Evolutionary conservation across 2,888 invertebrate species (phyloP).

Genomic region (Serripes groenlandicus): DNA sequence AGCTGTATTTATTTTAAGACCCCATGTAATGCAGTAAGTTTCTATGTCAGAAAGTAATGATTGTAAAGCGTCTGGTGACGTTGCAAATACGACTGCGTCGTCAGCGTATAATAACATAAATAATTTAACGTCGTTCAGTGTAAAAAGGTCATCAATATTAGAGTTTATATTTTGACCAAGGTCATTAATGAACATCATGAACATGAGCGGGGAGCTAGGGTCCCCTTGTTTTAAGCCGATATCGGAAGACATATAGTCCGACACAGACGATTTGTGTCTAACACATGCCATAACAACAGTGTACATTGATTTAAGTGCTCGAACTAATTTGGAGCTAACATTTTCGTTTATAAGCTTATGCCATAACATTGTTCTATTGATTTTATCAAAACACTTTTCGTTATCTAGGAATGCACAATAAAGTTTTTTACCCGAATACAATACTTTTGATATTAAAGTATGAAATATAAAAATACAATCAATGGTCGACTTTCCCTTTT

Average conservation of each 20-base stretch:
- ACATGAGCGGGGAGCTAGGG: slow-evolving; percentile 3
- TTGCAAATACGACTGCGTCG: slow-evolving; percentile 12
- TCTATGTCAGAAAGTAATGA: slow-evolving; percentile 10
- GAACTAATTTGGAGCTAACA: slow-evolving; percentile 7
- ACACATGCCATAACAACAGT: not conserved
- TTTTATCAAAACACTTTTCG: slow-evolving; percentile 14
- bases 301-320: slow-evolving; percentile 18
- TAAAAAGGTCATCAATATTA: slow-evolving; percentile 13
- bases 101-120: slow-evolving; percentile 18
- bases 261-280: not conserved
- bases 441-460: not conserved
- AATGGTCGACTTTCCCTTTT: not conserved
- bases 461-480: slow-evolving; percentile 16
- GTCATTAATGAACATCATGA: slow-evolving; percentile 19
- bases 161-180: slow-evolving; percentile 6
- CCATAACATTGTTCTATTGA: not conserved
- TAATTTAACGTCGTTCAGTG: slow-evolving; percentile 2
- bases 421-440: not conserved
- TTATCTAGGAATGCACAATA: slow-evolving; percentile 11
- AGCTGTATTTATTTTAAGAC: slow-evolving; percentile 1
- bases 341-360: not conserved
- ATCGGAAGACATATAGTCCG: not conserved
- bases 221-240: slow-evolving; percentile 27
- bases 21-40: slow-evolving; percentile 20
- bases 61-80: not conserved